These are phyloP conservation scores for Stenodera caucasica DNA, from an alignment of 2,888 invertebrate genomes.

Conservation along the genomic window DNA sequence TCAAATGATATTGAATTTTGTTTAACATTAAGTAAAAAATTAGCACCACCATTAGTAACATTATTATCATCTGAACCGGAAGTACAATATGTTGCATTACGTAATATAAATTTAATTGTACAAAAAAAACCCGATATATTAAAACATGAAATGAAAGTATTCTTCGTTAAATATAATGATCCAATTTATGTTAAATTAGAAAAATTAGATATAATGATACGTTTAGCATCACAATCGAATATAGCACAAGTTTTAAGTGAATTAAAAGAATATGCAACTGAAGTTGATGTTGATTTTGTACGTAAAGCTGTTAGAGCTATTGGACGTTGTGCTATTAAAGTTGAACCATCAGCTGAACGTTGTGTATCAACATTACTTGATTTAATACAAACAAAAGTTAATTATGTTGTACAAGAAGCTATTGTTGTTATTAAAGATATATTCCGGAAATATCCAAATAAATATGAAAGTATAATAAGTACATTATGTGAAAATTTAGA, in stretches of 20 bases:
- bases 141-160: constrained; percentile 99
- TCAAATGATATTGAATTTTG: constrained; percentile 93
- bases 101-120: constrained; percentile 98
- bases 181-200: constrained; percentile 99
- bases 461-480: constrained; percentile 99
- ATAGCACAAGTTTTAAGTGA: constrained; percentile 98
- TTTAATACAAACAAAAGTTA: constrained; percentile 98
- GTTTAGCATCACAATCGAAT: constrained; percentile 95
- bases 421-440: constrained; percentile 99
- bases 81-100: constrained; percentile 97
- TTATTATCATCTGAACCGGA: constrained; percentile 97
- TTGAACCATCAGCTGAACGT: constrained; percentile 96
- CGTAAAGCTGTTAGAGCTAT: constrained; percentile 98
- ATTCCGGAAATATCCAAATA: constrained; percentile 95
- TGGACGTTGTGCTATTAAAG: constrained; percentile 97
- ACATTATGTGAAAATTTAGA: constrained; percentile 98
- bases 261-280: constrained; percentile 97
- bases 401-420: constrained; percentile 99
- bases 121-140: constrained; percentile 98
- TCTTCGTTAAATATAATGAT: constrained; percentile 99
- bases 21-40: constrained; percentile 88
- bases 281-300: constrained; percentile 99
- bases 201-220: constrained; percentile 99
- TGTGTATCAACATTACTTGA: constrained; percentile 97
- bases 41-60: constrained; percentile 98